Evolutionary conservation across 2,888 invertebrate species (phyloP).

Genomic region (Ectemnius lituratus): DNA sequence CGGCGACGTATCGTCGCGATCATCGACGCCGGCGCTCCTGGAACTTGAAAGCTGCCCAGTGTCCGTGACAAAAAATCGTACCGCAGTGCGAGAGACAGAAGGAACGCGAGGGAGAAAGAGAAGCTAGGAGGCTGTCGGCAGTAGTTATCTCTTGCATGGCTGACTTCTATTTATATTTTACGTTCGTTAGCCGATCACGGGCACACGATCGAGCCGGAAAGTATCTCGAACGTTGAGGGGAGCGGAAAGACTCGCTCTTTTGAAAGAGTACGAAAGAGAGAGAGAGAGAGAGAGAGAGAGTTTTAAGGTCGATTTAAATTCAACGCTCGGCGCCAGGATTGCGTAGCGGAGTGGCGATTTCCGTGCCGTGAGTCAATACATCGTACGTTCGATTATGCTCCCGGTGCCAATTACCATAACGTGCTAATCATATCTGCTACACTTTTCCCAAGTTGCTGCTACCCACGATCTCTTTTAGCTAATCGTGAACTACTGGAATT

Average conservation of each 20-base stretch:
- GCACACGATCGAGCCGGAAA: slow-evolving; percentile 42
- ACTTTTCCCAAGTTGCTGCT: too few species aligned
- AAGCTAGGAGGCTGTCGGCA: slow-evolving; percentile 31
- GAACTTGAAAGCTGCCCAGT: slow-evolving; percentile 30
- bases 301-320: slow-evolving; percentile 21
- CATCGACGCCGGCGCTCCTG: slow-evolving; percentile 6
- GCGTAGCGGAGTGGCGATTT: neutral
- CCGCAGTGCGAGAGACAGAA: neutral
- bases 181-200: slow-evolving; percentile 54
- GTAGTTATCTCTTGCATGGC: slow-evolving; percentile 49
- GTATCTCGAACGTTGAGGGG: slow-evolving; percentile 5
- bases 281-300: neutral
- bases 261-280: too few species aligned
- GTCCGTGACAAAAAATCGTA: slow-evolving; percentile 36
- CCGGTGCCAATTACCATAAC: neutral
- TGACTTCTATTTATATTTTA: slow-evolving; percentile 54
- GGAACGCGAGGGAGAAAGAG: too few species aligned
- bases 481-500: too few species aligned
- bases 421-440: too few species aligned
- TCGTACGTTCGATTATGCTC: slow-evolving; percentile 7
- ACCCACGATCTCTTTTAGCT: too few species aligned
- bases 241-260: neutral
- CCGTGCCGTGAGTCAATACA: neutral
- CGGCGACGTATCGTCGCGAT: neutral
- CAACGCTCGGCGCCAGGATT: slow-evolving; percentile 2